Percentiles rank a stretch among this genome's conserved stretches.
These are phyloP conservation scores for Oceanites oceanicus DNA, from an alignment of 2,113 vertebrate genomes.

Conservation along the genomic window DNA sequence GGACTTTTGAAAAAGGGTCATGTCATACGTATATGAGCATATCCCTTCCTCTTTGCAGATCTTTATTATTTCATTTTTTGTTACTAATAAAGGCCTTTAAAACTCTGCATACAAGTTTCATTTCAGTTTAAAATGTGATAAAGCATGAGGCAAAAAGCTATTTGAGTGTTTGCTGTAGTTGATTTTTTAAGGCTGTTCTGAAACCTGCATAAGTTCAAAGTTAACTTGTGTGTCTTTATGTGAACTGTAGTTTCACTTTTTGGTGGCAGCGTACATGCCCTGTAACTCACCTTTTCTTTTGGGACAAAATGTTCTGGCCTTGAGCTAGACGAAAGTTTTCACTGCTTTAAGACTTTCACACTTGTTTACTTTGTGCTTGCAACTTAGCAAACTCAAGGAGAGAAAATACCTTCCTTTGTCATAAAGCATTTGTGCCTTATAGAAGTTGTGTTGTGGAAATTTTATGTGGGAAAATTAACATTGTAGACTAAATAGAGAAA, in stretches of 20 bases:
- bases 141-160: neutral
- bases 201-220: neutral
- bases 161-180: neutral
- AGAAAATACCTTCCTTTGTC: neutral
- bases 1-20: neutral
- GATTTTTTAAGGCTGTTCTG: neutral
- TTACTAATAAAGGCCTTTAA: neutral
- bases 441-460: neutral
- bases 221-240: neutral
- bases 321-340: neutral
- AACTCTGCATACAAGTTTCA: neutral
- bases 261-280: neutral
- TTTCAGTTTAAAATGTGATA: neutral
- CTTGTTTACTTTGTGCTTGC: neutral
- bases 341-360: neutral
- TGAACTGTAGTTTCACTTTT: neutral
- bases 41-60: neutral
- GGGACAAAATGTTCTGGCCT: neutral
- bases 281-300: neutral
- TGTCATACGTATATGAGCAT: neutral
- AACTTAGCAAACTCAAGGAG: neutral
- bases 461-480: neutral
- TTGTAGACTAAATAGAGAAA: neutral
- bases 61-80: neutral
- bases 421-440: neutral